Base-by-base conservation (phyloP, 2,797 vertebrate genomes). In the Setipinna tenuifilis region DNA sequence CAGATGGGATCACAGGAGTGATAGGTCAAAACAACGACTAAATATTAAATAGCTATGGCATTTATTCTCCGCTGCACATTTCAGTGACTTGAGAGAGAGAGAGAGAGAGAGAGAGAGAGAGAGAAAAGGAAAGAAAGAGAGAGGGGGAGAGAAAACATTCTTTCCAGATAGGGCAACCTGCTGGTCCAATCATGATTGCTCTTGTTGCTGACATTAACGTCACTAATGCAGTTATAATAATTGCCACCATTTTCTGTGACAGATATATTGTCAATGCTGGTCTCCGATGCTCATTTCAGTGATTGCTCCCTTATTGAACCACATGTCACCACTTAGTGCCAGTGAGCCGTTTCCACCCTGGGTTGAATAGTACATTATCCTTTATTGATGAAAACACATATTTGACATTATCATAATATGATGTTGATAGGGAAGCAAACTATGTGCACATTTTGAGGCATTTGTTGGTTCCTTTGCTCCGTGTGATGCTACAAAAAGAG, bases 111-210 rank as follows among this genome's bases (percentile, higher is more conserved):
- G 0, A 44, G 31, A 19, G 17, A 78, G 31, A 44, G 31, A 44
- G 28, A 35, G 5, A 65, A n/a, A 65, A 6, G 12, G 61, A 65
- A n/a, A 65, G 7, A 65, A 17, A 25, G n/a, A 65, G 61, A 65
- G 23, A 25, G 61, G n/a, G 61, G 10, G 3, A 25, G n/a, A n/a
- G 9, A n/a, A n/a, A 25, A 65, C 12, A 25, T 25, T 65, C 50
- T 23, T 10, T 65, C n/a, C 6, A 19, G 19, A 71, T 12, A 75
- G 31, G 10, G 71, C 19, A 19, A 44, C 71, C 11, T 78, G 71
- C 68, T 41, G 71, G 31, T 31, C 17, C 71, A 75, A 41, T 75
- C 68, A 75, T 75, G 71, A 78, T 41, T 44, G 71, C 35, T 78
- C 71, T 41, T 2, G 31, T 16, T 41, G 16, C 71, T 78, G 71